Base-by-base conservation (phyloP, 2,113 vertebrate species). In the Dunckerocampus dactyliophorus region DNA sequence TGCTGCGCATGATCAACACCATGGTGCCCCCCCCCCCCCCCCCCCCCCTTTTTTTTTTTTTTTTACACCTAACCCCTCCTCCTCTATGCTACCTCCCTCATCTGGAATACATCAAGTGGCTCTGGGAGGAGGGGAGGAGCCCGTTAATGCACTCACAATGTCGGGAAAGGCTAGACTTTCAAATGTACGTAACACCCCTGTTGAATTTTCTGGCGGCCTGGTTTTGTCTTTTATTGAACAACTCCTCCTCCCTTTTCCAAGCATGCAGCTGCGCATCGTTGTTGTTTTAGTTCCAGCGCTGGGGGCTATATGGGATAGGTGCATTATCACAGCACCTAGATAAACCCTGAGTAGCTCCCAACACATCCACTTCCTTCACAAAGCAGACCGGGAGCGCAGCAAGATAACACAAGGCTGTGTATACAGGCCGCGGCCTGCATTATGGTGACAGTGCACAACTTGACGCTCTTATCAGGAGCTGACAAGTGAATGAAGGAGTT, bases 71-170 rank as follows among this genome's bases (percentile, higher is more conserved):
- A 7, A 20, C 62, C 66, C 61, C 55, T 31, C 66, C 71, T 51
- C 61, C 90, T 88, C 79, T 81, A 80, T 77, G 84, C 84, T 80
- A 87, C 83, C 83, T 88, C 91, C 75, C 88, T 92, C 94, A 96
- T 97, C 94, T 97, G 95, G 94, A 95, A 91, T 91, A 92, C 89
- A 97, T 97, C 93, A 96, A 92, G 86, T 50, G 82, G 71, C 87
- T 77, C 77, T 17, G 1, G 81, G 90, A 89, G 90, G 61, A 88
- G 82, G 67, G 77, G 78, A 63, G 60, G 62, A 77, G 76, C 59
- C 67, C 82, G 69, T 39, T 88, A 86, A 88, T 87, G 85, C 82
- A 82, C 86, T 89, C 76, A 77, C 88, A 92, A 85, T 78, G 82
- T 75, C 54, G 67, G 72, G 80, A 83, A 82, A 81, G 84, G 78